Base-by-base conservation (phyloP, 2,797 vertebrate genomes). In the Tiaroga cobitis region DNA sequence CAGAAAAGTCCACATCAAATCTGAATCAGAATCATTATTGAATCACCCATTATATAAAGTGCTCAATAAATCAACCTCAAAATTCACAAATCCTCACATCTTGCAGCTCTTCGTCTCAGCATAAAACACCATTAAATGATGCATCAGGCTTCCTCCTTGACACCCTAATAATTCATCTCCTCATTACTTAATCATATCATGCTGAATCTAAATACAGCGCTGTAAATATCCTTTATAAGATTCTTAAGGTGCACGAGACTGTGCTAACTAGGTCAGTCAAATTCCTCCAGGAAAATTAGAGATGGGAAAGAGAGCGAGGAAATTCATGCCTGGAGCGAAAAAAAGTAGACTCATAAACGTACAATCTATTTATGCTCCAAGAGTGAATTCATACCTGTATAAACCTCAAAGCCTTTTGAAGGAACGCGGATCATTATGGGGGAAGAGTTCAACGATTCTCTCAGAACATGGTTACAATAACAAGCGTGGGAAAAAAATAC, bases 201-300 rank as follows among this genome's bases (percentile, higher is more conserved):
- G 90, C 88, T 88, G 85, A 91, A 91, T 92, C 90, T 87, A 89
- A 92, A 92, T 86, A 89, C 89, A 67, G 81, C 56, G 83, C 87
- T 87, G 90, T 91, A 94, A 92, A 94, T 92, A 92, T 89, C 88
- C 90, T 86, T 89, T 83, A 89, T 90, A 86, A 87, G 81, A 90
- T 88, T 91, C 91, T 89, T 18, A 88, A 93, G 91, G 91, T 92
- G 91, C 74, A 74, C 4, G 24, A 80, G 88, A 92, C 78, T 85
- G 89, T 91, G 61, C 82, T 93, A 95, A 95, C 81, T 95, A 92
- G 94, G 94, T 94, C 94, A 93, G 85, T 78, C 54, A 21, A 83
- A 82, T 89, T 92, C 94, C 92, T 19, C 37, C 90, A 93, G 93
- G 90, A 92, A 92, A 90, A 79, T 83, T 88, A 74, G 32, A 89